Evolutionary conservation across 1,140 invertebrate species (phyloP), one percentile per base, ranked within the genome.

Genomic region (Magallana angulata): DNA sequence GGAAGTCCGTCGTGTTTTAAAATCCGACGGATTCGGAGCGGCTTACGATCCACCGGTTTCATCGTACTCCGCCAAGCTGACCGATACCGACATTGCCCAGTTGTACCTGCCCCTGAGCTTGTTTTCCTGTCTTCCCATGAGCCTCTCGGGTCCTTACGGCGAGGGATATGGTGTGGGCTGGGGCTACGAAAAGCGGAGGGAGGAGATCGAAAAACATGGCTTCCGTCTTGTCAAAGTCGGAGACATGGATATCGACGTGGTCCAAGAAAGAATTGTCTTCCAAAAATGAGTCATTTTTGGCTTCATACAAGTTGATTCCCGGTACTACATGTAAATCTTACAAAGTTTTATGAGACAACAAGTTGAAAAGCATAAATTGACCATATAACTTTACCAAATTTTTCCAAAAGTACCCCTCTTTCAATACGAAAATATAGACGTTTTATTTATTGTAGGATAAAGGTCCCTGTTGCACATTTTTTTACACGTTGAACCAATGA

Each of bases 51-150:
- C 87, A 1, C 18, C 18, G 18, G 30, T 85, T 14, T 76, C 80
- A 14, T 80, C 56, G 8, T 36, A 88, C 11, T 84, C 64, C 56
- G n/a, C 9, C 12, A 18, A 82, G 6, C 85, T 85, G 48, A 18
- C 64, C 1, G 84, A 81, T 1, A 30, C 64, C 36, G 8, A 18
- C 7, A 36, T 9, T 9, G 71, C 84, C 1, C 24, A 71, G 14
- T 30, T 48, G 9, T 48, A 18, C 6, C 57, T 64, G 1, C 60
- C 80, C 8, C 24, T 82, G 14, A 85, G 87, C 48, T 8, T 60
- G 7, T 88, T 85, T 36, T 14, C 60, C 7, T 88, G 87, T 24
- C 84, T 88, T n/a, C 87, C 87, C 5, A 58, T 83, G 11, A 88
- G 87, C 59, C 85, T 71, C 7, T n/a, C 8, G 24, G 58, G 36